These are phyloP conservation scores for Callospermophilus lateralis DNA, from an alignment of 2,113 vertebrate genomes.

Conservation along the genomic window DNA sequence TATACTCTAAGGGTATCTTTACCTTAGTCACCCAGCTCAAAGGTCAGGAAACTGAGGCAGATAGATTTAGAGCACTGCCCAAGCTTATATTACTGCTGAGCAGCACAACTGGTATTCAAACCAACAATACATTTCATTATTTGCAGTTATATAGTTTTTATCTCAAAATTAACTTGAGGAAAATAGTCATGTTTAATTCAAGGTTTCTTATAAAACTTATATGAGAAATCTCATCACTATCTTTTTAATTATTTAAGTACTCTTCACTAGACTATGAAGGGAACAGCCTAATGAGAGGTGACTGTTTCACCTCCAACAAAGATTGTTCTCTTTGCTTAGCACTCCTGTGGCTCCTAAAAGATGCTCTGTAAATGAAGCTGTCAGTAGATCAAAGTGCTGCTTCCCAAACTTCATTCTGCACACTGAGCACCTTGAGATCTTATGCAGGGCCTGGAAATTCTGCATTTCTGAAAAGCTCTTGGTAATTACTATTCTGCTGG, in stretches of 20 bases:
- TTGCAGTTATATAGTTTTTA: not conserved
- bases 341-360: not conserved
- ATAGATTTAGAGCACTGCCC: not conserved
- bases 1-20: not conserved
- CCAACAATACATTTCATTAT: not conserved
- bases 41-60: not conserved
- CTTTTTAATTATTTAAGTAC: slow-evolving; percentile 42
- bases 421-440: not conserved
- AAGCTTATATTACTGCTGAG: not conserved
- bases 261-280: not conserved
- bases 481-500: not conserved
- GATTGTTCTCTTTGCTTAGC: not conserved
- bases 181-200: slow-evolving; percentile 48
- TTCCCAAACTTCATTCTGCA: not conserved
- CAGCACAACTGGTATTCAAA: not conserved
- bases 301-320: not conserved
- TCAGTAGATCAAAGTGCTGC: not conserved
- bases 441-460: not conserved
- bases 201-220: slow-evolving; percentile 11
- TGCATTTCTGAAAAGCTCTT: not conserved
- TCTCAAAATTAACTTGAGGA: slow-evolving; percentile 36
- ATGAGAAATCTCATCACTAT: not conserved
- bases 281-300: not conserved
- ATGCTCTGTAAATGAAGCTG: not conserved
- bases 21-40: not conserved